Evolutionary conservation across 2,113 vertebrate species (phyloP).

Genomic region (Hystrix cristata): DNA sequence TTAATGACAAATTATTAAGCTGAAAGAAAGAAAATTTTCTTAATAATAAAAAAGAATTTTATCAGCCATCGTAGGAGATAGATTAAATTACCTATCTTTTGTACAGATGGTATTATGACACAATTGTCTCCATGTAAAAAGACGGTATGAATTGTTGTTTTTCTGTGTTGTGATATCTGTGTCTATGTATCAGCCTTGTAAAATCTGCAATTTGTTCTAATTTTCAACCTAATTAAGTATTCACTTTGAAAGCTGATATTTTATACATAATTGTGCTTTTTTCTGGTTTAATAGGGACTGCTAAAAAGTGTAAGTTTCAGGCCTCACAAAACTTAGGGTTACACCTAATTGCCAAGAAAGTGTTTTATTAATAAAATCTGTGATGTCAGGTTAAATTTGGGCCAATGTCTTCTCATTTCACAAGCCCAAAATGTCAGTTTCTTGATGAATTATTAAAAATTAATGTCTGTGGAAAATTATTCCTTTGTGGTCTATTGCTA

Average conservation of each 20-base stretch:
- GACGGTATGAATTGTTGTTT: background rate
- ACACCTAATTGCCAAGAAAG: background rate
- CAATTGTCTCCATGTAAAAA: background rate
- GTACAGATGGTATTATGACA: background rate
- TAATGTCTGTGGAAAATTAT: background rate
- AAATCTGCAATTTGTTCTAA: background rate
- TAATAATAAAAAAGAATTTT: background rate
- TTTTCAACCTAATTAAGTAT: slow-evolving; percentile 36
- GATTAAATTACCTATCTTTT: background rate
- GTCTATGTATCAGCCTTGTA: background rate
- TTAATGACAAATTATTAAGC: background rate
- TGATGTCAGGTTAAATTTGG: background rate
- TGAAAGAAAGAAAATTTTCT: background rate
- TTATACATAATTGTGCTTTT: background rate
- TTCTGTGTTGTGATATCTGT: background rate
- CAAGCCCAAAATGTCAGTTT: background rate
- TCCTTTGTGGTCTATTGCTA: background rate
- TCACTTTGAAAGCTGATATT: slow-evolving; percentile 2
- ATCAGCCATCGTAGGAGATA: background rate
- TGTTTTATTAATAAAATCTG: background rate
- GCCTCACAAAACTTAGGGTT: background rate
- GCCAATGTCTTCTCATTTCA: background rate
- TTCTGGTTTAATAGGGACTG: background rate
- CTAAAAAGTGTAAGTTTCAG: background rate
- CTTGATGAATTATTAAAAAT: slow-evolving; percentile 17